Evolutionary conservation across 2,113 vertebrate genomes (phyloP).

Genomic region (Montifringilla adamsi): DNA sequence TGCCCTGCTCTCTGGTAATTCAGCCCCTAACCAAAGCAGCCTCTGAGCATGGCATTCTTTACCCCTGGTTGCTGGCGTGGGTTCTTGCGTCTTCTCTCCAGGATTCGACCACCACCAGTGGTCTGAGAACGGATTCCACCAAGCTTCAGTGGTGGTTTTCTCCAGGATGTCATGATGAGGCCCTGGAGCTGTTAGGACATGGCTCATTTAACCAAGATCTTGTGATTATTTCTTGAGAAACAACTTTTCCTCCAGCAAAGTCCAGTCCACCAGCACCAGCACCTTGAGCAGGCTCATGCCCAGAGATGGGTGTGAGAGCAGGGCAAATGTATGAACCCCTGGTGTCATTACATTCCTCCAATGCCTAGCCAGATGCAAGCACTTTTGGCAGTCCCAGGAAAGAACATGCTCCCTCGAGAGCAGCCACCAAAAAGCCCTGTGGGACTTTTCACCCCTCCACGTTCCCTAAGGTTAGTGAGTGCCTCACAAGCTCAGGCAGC

Average conservation of each 20-base stretch:
- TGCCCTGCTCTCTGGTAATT: background rate
- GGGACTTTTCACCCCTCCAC: background rate
- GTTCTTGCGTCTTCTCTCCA: background rate
- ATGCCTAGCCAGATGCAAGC: background rate
- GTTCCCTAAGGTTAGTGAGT: background rate
- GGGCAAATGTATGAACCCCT: background rate
- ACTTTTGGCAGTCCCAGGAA: background rate
- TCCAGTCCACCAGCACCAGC: background rate
- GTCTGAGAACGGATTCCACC: background rate
- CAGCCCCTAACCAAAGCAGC: background rate
- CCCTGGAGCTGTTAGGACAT: conserved; percentile 4
- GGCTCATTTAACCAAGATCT: background rate
- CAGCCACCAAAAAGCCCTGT: background rate
- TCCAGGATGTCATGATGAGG: background rate
- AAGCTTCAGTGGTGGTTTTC: background rate
- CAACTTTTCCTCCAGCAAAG: background rate
- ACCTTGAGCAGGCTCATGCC: background rate
- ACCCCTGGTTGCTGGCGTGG: background rate
- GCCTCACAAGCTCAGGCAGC: background rate
- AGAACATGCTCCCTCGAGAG: background rate
- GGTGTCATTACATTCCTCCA: background rate
- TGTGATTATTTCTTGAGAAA: background rate
- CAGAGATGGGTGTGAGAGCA: background rate
- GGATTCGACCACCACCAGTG: background rate
- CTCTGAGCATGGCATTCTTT: background rate